Evolutionary conservation across 2,797 vertebrate genomes (phyloP), one percentile per base, ranked within the genome.

Genomic region (Amphiprion clarkii): DNA sequence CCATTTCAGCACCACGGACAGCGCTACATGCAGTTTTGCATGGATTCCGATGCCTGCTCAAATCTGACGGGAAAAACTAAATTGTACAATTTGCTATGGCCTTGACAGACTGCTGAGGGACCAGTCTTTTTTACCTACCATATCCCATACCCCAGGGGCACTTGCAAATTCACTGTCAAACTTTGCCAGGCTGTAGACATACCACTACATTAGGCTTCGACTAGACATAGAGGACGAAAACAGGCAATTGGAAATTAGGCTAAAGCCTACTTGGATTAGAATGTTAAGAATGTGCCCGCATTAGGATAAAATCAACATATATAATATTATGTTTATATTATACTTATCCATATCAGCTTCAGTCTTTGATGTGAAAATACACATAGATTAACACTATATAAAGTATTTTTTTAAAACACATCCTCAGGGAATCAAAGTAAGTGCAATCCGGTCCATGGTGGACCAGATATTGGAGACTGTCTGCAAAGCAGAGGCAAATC

Each of bases 401-500:
- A 16, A 25, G 27, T 27, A 17, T 65, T 61, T 31, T 27, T 27
- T 27, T 27, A 16, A 75, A 78, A 53, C 21, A 2, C 33, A 49
- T 55, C 29, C 31, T 31, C 16, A 31, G 49, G 61, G 61, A 78
- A 68, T 46, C 40, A 67, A 76, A 83, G 42, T 65, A 60, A 83
- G 23, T 25, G 61, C 29, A 82, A 61, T 33, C 57, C 25, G 70
- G 62, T 69, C 68, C 60, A 71, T 69, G 56, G 74, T 75, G 69
- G 51, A 86, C 60, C 80, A 88, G 78, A 90, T 86, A 88, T 87
- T 83, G 71, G 81, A 74, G 52, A 65, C 87, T 81, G 62, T 71
- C 76, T 75, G 78, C 65, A 88, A 90, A 86, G 58, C 83, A 84
- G 82, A 90, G 79, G 83, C 84, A 94, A 93, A 94, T 93, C 92